Evolutionary conservation across 2,888 invertebrate genomes (phyloP), one percentile per base, ranked within the genome.

Genomic region (Cotesia congregata): DNA sequence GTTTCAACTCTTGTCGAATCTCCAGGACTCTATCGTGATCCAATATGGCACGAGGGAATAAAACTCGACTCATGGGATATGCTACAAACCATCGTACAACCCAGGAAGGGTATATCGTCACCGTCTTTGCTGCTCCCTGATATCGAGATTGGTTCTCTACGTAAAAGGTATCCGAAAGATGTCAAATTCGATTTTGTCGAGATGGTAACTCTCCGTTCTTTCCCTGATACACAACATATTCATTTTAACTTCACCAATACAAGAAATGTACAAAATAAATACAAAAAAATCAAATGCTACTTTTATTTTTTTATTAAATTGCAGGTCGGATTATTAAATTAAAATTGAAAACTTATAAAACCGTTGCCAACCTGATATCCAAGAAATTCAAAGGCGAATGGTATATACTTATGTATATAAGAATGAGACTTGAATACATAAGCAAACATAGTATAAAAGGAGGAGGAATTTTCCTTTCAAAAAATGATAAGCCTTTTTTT

Each of bases 21-120:
- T 73, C 69, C 68, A 30, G 72, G 62, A 69, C 64, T 68, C 68
- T 50, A 64, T 41, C 68, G 9, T 77, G 73, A 77, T 77, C 73
- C 76, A 77, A 73, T 77, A 73, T 72, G 69, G 59, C 76, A 77
- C 76, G 20, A 50, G 76, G 76, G 76, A 77, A 77, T 77, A 73
- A 73, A 77, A 77, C 40, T 69, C 73, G 73, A 73, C 76, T 77
- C 76, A 17, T 39, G 75, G 69, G 73, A 77, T 77, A 40, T 73
- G 15, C 69, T 68, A 41, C 69, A 69, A 73, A 69, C 64, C 69
- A 67, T 73, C 73, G 9, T 67, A 67, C 30, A 73, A 30, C 73
- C 59, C 73, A 67, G 30, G 50, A 67, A 17, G 59, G 39, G 73
- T 73, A 59, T 73, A 65, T 38, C 60, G 59, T 30, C 67, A n/a